Conservation (phyloP, 1,140 invertebrate genomes). For the Octopus sinensis region DNA sequence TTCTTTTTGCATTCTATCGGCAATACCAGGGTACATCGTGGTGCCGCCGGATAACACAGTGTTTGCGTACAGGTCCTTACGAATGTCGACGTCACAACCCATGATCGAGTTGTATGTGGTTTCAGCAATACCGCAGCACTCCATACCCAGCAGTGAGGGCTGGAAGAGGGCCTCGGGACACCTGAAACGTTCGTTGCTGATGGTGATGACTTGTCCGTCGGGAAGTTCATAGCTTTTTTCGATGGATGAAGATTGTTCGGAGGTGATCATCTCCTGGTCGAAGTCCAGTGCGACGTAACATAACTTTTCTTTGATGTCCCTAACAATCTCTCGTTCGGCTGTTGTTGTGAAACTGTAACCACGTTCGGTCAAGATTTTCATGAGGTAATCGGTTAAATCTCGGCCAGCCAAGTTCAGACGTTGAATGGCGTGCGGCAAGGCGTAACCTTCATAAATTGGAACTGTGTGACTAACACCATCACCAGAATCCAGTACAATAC, state of each 20-base stretch:
- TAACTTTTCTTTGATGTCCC: slow-evolving; percentile 1
- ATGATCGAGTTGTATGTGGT: slow-evolving; percentile 59
- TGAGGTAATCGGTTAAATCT: neutral
- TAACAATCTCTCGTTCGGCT: neutral
- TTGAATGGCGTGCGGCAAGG: too few relatives aligned
- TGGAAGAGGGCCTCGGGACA: slow-evolving; percentile 71
- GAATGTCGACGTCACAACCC: too few relatives aligned
- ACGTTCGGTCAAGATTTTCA: neutral
- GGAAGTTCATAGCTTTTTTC: slow-evolving; percentile 59
- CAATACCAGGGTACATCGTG: too few relatives aligned
- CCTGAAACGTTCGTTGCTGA: slow-evolving; percentile 77
- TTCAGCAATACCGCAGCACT: slow-evolving; percentile 50
- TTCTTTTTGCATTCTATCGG: too few relatives aligned
- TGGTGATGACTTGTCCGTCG: slow-evolving; percentile 75
- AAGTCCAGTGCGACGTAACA: slow-evolving; percentile 74
- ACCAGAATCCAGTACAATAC: neutral
- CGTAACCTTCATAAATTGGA: neutral
- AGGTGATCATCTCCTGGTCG: slow-evolving; percentile 92
- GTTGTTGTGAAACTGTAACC: neutral
- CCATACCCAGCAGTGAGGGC: slow-evolving; percentile 52
- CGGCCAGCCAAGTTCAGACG: neutral
- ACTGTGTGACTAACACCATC: neutral
- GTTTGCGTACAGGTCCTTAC: too few relatives aligned
- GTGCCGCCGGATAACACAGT: too few relatives aligned
- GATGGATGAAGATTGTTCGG: slow-evolving; percentile 61